Base-by-base conservation (phyloP, 1,140 invertebrate species). In the Grapholita molesta region DNA sequence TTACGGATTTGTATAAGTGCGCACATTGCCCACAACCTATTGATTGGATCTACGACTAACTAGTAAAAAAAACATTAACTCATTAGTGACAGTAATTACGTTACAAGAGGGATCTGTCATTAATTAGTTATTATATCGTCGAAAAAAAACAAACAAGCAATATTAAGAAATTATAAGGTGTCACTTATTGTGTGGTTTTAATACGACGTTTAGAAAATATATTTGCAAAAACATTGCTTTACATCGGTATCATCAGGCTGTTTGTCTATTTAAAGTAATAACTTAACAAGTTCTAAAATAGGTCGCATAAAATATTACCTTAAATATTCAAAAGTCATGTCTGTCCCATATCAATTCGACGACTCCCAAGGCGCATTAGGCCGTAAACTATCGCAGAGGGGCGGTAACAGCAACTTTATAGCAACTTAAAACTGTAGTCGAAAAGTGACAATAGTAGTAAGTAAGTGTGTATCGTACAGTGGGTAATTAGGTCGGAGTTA, bases 401-500 rank as follows among this genome's bases (percentile, higher is more conserved):
- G 55, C 55, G 55, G 24, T 61, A 61, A 32, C 55, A 25, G 55
- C 15, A 25, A 30, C 25, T 61, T 61, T 61, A 61, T 61, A 28
- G 25, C 64, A 25, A 66, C 28, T 66, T 66, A 42, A 66, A 66
- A 42, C 64, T 23, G 55, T 61, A 61, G 55, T 61, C 12, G 55
- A 61, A 61, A 38, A 66, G 69, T 57, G 64, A 67, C 74, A 79
- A 80, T 79, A 79, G 74, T 78, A 72, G 68, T 66, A 15, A 53
- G 38, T 42, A 48, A 67, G 57, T 68, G 75, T 77, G 77, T 86
- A 61, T 61, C 55, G 55, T 61, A 61, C 28, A 25, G 7, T 83
- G 79, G 78, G 86, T 88, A 88, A 85, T 86, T 84, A 84, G 82
- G 79, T 82, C 75, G 75, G 77, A 78, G 70, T 83, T 78, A 84